phyloP scores from a whole-genome alignment of 2,113 vertebrate genomes.

The Ornithorhynchus anatinus region DNA sequence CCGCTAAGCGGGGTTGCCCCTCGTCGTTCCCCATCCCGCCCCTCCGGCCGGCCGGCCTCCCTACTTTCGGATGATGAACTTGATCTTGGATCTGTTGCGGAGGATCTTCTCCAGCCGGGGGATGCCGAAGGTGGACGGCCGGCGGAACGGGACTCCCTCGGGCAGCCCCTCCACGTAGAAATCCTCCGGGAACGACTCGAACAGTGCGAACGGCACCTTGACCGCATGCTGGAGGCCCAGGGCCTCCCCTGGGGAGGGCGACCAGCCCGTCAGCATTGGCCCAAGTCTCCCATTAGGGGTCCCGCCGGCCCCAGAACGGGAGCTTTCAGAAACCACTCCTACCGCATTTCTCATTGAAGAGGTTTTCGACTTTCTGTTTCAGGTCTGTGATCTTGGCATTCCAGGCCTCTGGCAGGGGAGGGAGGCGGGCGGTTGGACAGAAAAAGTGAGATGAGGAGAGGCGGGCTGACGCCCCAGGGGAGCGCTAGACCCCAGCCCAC shows the following conservation, averaged over 20 bases:
- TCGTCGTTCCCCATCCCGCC: neutral
- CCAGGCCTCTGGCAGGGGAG: constrained; percentile 71
- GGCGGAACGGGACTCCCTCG: constrained; percentile 76
- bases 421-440: no score
- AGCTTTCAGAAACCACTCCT: constrained; percentile 48
- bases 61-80: constrained; percentile 82
- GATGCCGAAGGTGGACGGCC: constrained; percentile 80
- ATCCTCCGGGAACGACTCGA: constrained; percentile 74
- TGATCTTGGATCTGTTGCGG: constrained; percentile 76
- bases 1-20: neutral
- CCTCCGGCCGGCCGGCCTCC: neutral
- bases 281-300: no score
- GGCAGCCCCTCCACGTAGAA: constrained; percentile 78
- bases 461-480: constrained; percentile 9
- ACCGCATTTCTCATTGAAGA: constrained; percentile 82
- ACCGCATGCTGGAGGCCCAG: constrained; percentile 71
- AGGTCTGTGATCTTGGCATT: constrained; percentile 78
- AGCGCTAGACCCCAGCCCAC: no score
- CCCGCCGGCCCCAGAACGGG: no score
- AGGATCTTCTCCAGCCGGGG: constrained; percentile 82
- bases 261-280: no score
- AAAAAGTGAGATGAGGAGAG: constrained; percentile 28
- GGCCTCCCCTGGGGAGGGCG: constrained; percentile 76
- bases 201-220: constrained; percentile 74
- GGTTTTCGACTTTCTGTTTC: constrained; percentile 76